phyloP scores from a whole-genome alignment of 2,113 vertebrate species.

The Himantopus leucocephalus region DNA sequence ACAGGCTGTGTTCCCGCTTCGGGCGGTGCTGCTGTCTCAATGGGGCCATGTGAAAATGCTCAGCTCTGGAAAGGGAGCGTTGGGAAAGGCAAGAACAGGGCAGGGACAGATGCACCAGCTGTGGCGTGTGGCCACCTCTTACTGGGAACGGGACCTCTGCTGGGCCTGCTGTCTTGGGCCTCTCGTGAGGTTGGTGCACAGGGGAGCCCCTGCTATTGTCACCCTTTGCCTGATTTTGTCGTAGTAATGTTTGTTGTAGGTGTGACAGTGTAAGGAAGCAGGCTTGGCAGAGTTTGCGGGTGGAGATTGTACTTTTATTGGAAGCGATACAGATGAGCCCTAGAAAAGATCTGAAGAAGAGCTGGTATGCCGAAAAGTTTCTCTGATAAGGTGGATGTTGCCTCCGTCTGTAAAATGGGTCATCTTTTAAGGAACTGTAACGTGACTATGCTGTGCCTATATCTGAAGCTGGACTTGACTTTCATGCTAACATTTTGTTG shows the following conservation, averaged over 20 bases:
- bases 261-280: not conserved
- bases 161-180: not conserved
- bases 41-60: not conserved
- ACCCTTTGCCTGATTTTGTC: not conserved
- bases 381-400: not conserved
- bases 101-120: not conserved
- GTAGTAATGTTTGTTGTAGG: too few species aligned
- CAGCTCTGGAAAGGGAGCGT: not conserved
- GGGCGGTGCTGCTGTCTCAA: not conserved
- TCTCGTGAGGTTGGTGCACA: not conserved
- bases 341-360: not conserved
- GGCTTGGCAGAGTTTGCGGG: not conserved
- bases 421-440: not conserved
- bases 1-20: rapidly evolving
- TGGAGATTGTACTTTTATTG: not conserved
- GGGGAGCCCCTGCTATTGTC: not conserved
- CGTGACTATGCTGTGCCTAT: not conserved
- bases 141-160: rapidly evolving
- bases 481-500: not conserved
- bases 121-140: too few species aligned
- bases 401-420: not conserved
- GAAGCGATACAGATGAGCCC: not conserved
- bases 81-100: not conserved
- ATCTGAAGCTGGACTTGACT: not conserved
- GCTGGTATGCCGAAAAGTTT: not conserved